Base-by-base conservation (phyloP, 2,888 invertebrate genomes). In the Drosophila affinis region DNA sequence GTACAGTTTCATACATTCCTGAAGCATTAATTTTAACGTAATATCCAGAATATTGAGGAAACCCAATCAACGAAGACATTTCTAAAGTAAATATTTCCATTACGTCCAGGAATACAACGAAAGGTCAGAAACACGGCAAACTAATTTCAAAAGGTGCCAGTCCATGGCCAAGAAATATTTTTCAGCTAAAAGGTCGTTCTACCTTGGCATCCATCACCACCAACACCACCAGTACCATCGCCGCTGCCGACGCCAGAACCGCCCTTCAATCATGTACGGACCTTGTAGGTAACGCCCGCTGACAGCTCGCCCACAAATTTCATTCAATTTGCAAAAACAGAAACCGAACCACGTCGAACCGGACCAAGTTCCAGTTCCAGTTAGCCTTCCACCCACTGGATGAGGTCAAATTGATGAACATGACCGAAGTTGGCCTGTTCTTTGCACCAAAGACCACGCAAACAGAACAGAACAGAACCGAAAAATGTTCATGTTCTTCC, bases 281-380 rank as follows among this genome's bases (percentile, higher is more conserved):
- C 53, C 71, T 53, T 70, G 62, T 71, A 56, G 58, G 68, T 58
- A 39, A 53, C 67, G 67, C 67, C 67, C 67, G 65, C 67, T 47
- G 49, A 65, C 65, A 65, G 65, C 49, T 65, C 55, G 34, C 54
- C 57, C 55, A 68, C 67, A 74, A 64, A 72, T 61, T 72, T 80
- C 78, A 81, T 81, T 85, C 80, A 76, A 85, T 81, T 81, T 81
- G 76, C 63, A 67, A 67, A 78, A 76, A 76, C 76, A 85, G 34
- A 45, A 65, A 49, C 39, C 54, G 48, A 58, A 52, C 48, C 76
- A 29, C 34, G 7, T 39, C 2, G 3, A 17, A 21, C 39, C 44
- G 10, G 39, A 45, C 18, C 27, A 9, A 34, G 29, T 32, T 29
- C 44, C 49, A 46, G 14, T 9, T 34, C 49, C 39, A 17, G 32